These are phyloP conservation scores for Temnothorax curvispinosus DNA, from an alignment of 1,140 invertebrate genomes.

Conservation along the genomic window DNA sequence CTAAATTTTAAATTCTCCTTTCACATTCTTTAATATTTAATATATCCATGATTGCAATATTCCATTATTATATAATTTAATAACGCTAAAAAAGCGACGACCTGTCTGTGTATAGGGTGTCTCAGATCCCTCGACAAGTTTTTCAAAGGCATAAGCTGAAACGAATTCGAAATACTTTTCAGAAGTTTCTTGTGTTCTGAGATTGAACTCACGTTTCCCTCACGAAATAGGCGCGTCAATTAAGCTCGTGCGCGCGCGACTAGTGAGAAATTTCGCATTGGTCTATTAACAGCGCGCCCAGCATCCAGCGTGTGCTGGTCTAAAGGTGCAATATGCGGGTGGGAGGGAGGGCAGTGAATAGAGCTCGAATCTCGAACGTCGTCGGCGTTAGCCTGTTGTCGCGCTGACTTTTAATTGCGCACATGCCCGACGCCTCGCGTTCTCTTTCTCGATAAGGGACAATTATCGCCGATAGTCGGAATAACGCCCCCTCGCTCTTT, in stretches of 20 bases:
- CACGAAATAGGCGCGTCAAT: neutral
- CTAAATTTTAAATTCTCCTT: no score
- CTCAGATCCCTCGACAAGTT: neutral
- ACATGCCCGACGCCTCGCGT: slow-evolving; percentile 68
- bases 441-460: slow-evolving; percentile 70
- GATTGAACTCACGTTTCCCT: neutral
- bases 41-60: neutral
- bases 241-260: neutral
- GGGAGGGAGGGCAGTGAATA: neutral
- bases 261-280: neutral
- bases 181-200: neutral
- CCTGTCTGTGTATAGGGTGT: neutral
- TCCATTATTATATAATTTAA: neutral
- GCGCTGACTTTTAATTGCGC: slow-evolving; percentile 63
- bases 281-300: neutral
- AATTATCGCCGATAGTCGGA: slow-evolving; percentile 73
- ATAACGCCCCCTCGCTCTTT: slow-evolving; percentile 68
- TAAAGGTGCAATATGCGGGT: neutral
- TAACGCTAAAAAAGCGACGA: neutral
- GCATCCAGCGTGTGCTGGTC: neutral
- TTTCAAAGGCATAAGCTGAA: neutral
- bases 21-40: no score
- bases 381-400: neutral
- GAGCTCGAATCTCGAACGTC: neutral
- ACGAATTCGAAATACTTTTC: no score